A percentile compares a stretch with the other conserved stretches of the same genome.
Conservation (phyloP, 1,140 invertebrate genomes). For the Anadara kagoshimensis region DNA sequence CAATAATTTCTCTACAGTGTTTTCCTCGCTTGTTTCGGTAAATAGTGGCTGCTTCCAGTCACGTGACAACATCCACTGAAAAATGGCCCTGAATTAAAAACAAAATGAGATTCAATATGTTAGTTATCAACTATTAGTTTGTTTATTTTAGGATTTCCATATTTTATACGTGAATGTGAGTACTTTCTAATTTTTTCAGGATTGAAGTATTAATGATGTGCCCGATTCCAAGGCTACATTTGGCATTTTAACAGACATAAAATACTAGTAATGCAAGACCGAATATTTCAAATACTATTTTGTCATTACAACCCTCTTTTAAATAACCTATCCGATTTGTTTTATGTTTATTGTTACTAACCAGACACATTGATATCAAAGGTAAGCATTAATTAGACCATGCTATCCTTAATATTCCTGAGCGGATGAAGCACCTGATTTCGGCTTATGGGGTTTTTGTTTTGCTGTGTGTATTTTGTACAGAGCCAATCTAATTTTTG, state of each 20-base stretch:
- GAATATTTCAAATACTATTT: too few species aligned
- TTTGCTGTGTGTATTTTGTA: too few species aligned
- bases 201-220: neutral
- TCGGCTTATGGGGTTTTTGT: too few species aligned
- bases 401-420: too few species aligned
- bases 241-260: neutral
- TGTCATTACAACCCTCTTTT: too few species aligned
- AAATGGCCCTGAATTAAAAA: slow-evolving; percentile 85
- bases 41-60: slow-evolving; percentile 98
- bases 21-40: slow-evolving; percentile 89
- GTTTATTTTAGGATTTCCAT: slow-evolving; percentile 16
- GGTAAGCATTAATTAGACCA: too few species aligned
- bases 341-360: too few species aligned
- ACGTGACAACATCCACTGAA: slow-evolving; percentile 99
- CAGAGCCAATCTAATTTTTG: too few species aligned
- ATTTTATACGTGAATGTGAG: slow-evolving; percentile 6
- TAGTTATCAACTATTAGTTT: neutral
- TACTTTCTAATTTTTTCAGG: neutral
- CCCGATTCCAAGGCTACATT: too few species aligned
- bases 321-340: too few species aligned
- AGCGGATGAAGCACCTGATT: too few species aligned
- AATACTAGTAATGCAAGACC: neutral
- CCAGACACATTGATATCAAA: too few species aligned
- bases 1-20: slow-evolving; percentile 90
- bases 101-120: slow-evolving; percentile 25